Percentiles rank a stretch among this genome's conserved stretches.
Conservation (phyloP, 2,888 invertebrate genomes). For the Perizoma affinitatum region DNA sequence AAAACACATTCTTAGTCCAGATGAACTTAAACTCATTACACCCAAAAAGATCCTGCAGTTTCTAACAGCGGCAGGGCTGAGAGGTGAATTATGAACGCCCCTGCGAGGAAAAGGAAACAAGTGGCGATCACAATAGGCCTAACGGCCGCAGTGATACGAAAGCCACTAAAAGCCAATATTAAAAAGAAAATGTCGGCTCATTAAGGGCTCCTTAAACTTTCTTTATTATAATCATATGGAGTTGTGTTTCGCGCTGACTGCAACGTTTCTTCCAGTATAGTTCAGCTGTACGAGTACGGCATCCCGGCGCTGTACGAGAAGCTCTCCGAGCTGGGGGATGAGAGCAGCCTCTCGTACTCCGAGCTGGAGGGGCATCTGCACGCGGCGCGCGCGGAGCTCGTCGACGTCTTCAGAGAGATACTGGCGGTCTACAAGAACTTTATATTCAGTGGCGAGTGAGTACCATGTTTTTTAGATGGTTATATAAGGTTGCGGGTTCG, state of each 20-base stretch:
- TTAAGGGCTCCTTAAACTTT: too few relatives aligned
- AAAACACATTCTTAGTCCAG: too few relatives aligned
- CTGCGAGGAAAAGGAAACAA: too few relatives aligned
- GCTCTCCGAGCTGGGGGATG: constrained; percentile 76
- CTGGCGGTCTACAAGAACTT: constrained; percentile 69
- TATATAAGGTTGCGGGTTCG: too few relatives aligned
- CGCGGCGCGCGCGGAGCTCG: constrained; percentile 71
- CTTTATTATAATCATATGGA: not conserved
- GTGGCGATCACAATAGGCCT: too few relatives aligned
- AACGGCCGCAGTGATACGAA: too few relatives aligned
- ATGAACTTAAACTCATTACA: too few relatives aligned
- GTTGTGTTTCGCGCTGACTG: constrained; percentile 3
- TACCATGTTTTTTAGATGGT: constrained; percentile 31
- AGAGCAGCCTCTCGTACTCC: constrained; percentile 56
- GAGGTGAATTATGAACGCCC: too few relatives aligned
- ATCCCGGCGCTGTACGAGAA: constrained; percentile 88
- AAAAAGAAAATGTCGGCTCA: too few relatives aligned
- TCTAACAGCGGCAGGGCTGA: too few relatives aligned
- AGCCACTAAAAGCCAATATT: too few relatives aligned
- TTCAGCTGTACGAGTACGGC: constrained; percentile 90
- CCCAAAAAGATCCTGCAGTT: too few relatives aligned
- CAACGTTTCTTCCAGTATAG: constrained; percentile 83
- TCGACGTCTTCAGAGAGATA: constrained; percentile 72
- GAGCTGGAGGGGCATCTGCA: constrained; percentile 77
- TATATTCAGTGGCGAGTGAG: constrained; percentile 72